Base-by-base conservation (phyloP, 2,888 invertebrate genomes). In the Meteorus colon region DNA sequence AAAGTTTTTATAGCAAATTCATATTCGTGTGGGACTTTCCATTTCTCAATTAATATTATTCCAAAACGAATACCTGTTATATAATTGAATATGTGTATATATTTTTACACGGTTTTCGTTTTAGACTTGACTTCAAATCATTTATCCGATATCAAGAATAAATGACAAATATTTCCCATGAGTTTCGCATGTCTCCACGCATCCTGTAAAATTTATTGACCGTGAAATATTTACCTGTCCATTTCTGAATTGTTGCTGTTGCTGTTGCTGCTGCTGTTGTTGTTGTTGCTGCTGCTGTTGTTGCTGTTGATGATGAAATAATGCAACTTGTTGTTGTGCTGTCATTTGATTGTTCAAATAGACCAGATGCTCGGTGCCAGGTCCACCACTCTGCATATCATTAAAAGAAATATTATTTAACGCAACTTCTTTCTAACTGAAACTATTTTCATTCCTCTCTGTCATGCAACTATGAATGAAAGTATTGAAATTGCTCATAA, bases 211-310 rank as follows among this genome's bases (percentile, higher is more conserved):
- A 60, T n/a, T n/a, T n/a, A n/a, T 59, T 4, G 34, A 31, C 12
- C 1, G 27, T 45, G 12, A 60, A 71, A 16, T 51, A 83, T 87
- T 86, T 81, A 90, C 90, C 86, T 90, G 90, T 81, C 90, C 90
- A 82, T 90, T 90, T 79, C 89, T 86, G 65, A 87, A 89, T 81
- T 92, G 88, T 82, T 91, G 89, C 90, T 91, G 85, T 89, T 90
- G 84, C 90, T 92, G 86, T 91, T 90, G 90, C 62, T 86, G 87
- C 62, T 88, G 91, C 80, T 92, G 92, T 86, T 90, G 93, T 89
- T 93, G 94, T 80, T 93, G 92, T 88, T 93, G 92, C 82, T 93
- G 93, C 81, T 92, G 88, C 82, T 91, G 92, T 80, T 92, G 89
- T 66, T 87, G 89, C 63, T 89, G 89, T 76, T 89, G 88, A 76